Conservation (phyloP, 2,113 vertebrate genomes). For the Aphyosemion australe region DNA sequence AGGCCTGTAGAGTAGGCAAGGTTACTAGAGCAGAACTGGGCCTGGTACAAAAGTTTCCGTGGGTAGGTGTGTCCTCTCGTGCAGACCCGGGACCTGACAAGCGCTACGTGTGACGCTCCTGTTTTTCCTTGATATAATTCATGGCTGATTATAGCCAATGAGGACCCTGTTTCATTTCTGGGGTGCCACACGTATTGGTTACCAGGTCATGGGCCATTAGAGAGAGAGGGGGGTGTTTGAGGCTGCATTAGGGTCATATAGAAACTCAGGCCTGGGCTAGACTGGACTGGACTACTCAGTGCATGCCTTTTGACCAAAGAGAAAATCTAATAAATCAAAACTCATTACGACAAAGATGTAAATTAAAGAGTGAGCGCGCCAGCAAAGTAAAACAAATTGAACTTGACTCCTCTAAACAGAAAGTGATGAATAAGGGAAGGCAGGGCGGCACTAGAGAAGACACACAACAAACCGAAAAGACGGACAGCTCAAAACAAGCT, state of each 20-base stretch:
- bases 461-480: slow-evolving; percentile 28
- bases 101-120: slow-evolving; percentile 59
- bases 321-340: slow-evolving; percentile 55
- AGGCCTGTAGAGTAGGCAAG: slow-evolving; percentile 65
- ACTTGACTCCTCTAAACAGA: slow-evolving; percentile 27
- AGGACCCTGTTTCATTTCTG: slow-evolving; percentile 78
- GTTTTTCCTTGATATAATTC: slow-evolving; percentile 76
- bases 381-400: slow-evolving; percentile 51
- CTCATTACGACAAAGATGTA: slow-evolving; percentile 32
- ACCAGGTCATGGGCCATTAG: slow-evolving; percentile 55
- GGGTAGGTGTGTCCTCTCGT: slow-evolving; percentile 61
- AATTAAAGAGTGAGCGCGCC: slow-evolving; percentile 51
- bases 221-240: slow-evolving; percentile 32
- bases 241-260: slow-evolving; percentile 44
- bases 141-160: slow-evolving; percentile 71
- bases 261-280: slow-evolving; percentile 49
- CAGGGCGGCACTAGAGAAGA: slow-evolving; percentile 34
- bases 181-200: slow-evolving; percentile 60
- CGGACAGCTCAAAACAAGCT: slow-evolving; percentile 30
- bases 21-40: slow-evolving; percentile 70
- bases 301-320: slow-evolving; percentile 36
- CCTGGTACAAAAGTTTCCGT: slow-evolving; percentile 68
- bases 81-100: slow-evolving; percentile 61
- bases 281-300: slow-evolving; percentile 64
- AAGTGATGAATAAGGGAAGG: slow-evolving; percentile 39